These are phyloP conservation scores for Cloeon dipterum DNA, from an alignment of 2,888 invertebrate genomes.

Conservation along the genomic window DNA sequence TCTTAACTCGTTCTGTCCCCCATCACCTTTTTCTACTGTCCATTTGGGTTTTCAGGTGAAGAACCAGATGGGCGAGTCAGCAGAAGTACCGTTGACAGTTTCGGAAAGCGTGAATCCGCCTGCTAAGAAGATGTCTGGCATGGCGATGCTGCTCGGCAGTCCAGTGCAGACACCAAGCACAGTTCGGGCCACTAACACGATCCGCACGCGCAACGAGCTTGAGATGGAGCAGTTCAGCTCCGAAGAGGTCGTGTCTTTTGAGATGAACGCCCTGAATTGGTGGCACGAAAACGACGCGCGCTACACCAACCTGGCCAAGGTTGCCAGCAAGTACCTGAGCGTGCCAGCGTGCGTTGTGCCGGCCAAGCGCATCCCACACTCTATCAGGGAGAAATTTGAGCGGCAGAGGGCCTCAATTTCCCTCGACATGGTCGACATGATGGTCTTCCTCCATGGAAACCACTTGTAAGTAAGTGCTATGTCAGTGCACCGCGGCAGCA, in stretches of 20 bases:
- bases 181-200: constrained; percentile 18
- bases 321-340: constrained; percentile 21
- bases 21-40: too few species aligned
- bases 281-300: constrained; percentile 18
- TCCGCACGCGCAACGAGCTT: constrained; percentile 20
- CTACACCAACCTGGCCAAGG: constrained; percentile 19
- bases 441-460: constrained; percentile 19
- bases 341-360: constrained; percentile 21
- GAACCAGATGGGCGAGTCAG: too few species aligned
- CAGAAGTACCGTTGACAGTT: too few species aligned
- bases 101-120: too few species aligned
- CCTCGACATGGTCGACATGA: constrained; percentile 18
- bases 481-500: too few species aligned
- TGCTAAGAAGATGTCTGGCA: constrained; percentile 16
- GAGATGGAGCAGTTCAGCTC: constrained; percentile 23
- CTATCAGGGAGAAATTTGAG: constrained; percentile 17
- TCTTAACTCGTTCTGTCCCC: too few species aligned
- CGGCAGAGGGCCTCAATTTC: constrained; percentile 17
- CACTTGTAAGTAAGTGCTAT: too few species aligned
- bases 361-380: constrained; percentile 17
- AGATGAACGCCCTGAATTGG: constrained; percentile 21
- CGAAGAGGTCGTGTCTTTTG: constrained; percentile 19
- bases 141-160: constrained; percentile 20
- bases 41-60: too few species aligned
- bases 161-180: constrained; percentile 17